Percentiles rank a stretch among this genome's conserved stretches.
phyloP scores from a whole-genome alignment of 2,113 vertebrate genomes.

The Rhodinocichla rosea region DNA sequence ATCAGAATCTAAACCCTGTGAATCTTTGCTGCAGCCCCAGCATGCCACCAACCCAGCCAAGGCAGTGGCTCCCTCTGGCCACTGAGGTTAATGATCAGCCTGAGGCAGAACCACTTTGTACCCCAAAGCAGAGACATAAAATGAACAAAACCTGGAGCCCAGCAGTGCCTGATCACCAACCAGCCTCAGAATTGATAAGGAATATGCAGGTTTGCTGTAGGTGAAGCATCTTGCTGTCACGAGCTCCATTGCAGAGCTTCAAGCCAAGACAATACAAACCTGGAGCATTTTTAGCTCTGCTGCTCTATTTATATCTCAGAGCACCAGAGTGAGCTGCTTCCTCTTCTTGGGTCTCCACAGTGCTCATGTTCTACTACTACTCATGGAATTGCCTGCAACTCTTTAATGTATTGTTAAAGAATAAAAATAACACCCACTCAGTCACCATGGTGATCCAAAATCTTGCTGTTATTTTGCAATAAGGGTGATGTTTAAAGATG shows the following conservation, averaged over 20 bases:
- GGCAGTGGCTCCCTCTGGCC: background rate
- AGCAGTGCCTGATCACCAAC: background rate
- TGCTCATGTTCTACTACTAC: background rate
- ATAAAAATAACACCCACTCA: background rate
- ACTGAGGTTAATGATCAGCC: background rate
- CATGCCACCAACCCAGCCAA: background rate
- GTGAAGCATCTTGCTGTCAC: background rate
- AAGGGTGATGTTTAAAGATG: background rate
- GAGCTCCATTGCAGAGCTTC: background rate
- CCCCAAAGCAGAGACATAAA: background rate
- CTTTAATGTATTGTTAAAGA: background rate
- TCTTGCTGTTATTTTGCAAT: background rate
- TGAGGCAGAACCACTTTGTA: background rate
- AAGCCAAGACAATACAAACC: constrained; percentile 17
- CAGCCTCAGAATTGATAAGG: background rate
- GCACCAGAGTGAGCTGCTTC: background rate
- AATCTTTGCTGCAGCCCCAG: background rate
- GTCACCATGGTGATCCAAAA: background rate
- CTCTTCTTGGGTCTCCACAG: constrained; percentile 19
- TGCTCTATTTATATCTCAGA: constrained; percentile 39
- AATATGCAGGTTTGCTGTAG: background rate
- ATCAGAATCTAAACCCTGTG: background rate
- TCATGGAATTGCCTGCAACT: background rate
- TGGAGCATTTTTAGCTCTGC: constrained; percentile 29
- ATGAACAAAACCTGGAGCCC: background rate